Conservation (phyloP, 2,113 vertebrate species). For the Jacana jacana region DNA sequence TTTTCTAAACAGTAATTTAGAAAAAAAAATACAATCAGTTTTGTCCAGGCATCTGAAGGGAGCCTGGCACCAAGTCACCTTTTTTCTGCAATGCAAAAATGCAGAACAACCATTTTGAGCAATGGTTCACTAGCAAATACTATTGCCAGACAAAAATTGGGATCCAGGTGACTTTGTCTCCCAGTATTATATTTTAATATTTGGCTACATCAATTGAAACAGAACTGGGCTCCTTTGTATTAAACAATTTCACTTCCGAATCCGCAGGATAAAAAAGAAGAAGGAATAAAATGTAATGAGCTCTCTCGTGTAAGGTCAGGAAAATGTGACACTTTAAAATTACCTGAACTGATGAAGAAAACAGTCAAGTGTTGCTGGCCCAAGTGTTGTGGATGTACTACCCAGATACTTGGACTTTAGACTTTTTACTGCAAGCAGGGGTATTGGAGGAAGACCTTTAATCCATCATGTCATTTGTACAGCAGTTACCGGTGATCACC, state of each 20-base stretch:
- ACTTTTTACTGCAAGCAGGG: not conserved
- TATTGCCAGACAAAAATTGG: not conserved
- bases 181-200: not conserved
- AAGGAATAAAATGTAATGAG: not conserved
- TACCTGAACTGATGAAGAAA: not conserved
- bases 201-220: not conserved
- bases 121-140: not conserved
- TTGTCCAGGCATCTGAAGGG: not conserved
- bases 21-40: not conserved
- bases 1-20: slow-evolving; percentile 42
- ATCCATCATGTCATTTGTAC: not conserved
- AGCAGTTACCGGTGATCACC: not conserved
- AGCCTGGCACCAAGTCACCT: not conserved
- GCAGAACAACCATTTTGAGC: not conserved
- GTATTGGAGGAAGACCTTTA: not conserved
- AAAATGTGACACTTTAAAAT: not conserved
- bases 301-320: not conserved
- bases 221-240: not conserved
- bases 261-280: not conserved
- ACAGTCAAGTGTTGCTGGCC: not conserved
- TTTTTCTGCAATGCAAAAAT: not conserved
- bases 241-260: not conserved
- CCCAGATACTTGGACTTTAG: not conserved
- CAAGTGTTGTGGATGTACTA: not conserved
- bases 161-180: not conserved